Percentiles rank a stretch among this genome's conserved stretches.
phyloP scores from a whole-genome alignment of 2,888 invertebrate species.

The Phortica magna region DNA sequence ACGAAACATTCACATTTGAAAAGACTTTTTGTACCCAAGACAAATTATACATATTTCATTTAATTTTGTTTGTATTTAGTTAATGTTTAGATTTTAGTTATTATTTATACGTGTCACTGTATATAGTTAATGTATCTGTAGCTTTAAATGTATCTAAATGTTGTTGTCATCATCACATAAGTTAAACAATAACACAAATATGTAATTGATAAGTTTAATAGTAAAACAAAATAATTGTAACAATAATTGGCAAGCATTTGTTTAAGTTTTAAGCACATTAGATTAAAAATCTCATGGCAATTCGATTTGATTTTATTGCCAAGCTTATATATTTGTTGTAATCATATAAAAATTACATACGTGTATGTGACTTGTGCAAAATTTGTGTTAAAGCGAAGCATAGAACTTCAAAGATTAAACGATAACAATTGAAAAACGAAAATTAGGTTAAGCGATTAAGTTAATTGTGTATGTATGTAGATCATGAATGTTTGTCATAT shows the following conservation, averaged over 20 bases:
- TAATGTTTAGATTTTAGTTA: constrained; percentile 19
- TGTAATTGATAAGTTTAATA: neutral
- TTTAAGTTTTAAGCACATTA: too few relatives aligned
- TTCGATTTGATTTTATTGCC: too few relatives aligned
- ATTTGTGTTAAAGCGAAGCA: too few relatives aligned
- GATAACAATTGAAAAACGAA: neutral
- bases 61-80: constrained; percentile 23
- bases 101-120: constrained; percentile 40
- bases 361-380: too few relatives aligned
- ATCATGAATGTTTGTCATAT: neutral
- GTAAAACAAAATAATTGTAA: neutral
- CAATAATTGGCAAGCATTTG: neutral
- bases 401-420: neutral
- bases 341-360: too few relatives aligned
- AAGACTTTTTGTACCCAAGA: constrained; percentile 57
- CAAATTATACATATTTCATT: constrained; percentile 22
- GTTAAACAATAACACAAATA: constrained; percentile 6
- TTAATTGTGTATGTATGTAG: neutral
- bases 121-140: constrained; percentile 67
- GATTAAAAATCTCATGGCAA: too few relatives aligned
- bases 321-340: too few relatives aligned
- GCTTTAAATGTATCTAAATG: constrained; percentile 33
- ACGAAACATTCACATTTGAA: constrained; percentile 66
- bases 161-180: neutral
- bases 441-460: neutral